These are phyloP conservation scores for Netelia melanura DNA, from an alignment of 2,888 invertebrate species.

Conservation along the genomic window DNA sequence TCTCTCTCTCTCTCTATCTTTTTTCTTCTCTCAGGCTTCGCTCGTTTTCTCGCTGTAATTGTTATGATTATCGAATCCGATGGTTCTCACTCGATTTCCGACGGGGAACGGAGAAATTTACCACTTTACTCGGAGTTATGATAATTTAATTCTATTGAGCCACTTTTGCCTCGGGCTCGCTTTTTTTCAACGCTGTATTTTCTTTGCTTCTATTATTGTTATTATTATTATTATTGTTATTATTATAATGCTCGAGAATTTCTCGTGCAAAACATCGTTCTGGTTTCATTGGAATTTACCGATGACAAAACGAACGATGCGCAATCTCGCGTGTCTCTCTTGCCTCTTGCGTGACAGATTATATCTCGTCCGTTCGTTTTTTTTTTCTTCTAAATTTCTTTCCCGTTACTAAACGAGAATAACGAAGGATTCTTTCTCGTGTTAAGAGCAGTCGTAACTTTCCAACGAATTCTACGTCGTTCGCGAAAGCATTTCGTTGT, in stretches of 20 bases:
- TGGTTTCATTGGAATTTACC: conserved; percentile 13
- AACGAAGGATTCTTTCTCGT: not conserved
- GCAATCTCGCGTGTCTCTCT: conserved; percentile 9
- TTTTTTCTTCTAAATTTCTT: not conserved
- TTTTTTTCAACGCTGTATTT: not conserved
- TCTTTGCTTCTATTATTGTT: not conserved
- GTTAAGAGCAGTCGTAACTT: not conserved
- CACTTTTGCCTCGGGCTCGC: conserved; percentile 20
- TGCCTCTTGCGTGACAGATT: conserved; percentile 20
- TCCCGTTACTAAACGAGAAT: not conserved
- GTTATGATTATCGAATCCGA: conserved; percentile 28
- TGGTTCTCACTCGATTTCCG: conserved; percentile 44
- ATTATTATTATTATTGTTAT: conserved; percentile 8
- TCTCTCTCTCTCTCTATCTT: not conserved
- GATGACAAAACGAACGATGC: conserved; percentile 3
- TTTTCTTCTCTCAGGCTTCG: not conserved
- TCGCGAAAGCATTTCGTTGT: not conserved
- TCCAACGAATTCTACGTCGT: conserved; percentile 18
- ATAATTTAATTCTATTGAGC: conserved; percentile 35
- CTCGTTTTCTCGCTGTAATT: not conserved
- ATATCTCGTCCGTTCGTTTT: not conserved
- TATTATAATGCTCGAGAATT: not conserved
- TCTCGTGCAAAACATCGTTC: not conserved
- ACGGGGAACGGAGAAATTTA: conserved; percentile 30
- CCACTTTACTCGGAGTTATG: conserved; percentile 26